These are phyloP conservation scores for Amphipyra tragopoginis DNA, from an alignment of 2,888 invertebrate genomes.

Conservation along the genomic window DNA sequence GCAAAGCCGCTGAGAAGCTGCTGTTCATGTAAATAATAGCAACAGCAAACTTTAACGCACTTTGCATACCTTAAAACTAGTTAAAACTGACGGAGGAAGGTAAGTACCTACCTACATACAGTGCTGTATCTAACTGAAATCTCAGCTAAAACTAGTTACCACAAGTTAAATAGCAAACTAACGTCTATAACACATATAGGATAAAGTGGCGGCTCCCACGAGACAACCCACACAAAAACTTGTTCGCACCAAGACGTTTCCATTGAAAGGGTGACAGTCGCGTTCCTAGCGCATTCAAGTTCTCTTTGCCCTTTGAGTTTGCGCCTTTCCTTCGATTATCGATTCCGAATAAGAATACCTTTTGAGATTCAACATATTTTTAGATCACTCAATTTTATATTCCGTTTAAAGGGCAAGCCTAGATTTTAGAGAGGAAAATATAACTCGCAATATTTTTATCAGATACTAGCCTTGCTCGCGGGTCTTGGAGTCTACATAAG, in stretches of 20 bases:
- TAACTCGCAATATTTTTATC: too few relatives aligned
- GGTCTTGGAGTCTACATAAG: too few relatives aligned
- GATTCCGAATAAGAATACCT: conserved; percentile 29
- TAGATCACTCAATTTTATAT: conserved; percentile 14
- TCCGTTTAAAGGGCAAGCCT: neutral
- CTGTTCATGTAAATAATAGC: too few relatives aligned
- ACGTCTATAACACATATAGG: conserved; percentile 64
- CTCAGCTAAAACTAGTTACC: conserved; percentile 54
- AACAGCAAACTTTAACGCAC: too few relatives aligned
- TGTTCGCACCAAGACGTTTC: conserved; percentile 68
- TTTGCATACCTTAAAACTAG: too few relatives aligned
- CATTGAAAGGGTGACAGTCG: conserved; percentile 62
- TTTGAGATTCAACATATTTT: conserved; percentile 32
- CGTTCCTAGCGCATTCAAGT: conserved; percentile 50
- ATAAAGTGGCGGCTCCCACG: conserved; percentile 71
- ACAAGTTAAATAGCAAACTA: conserved; percentile 53
- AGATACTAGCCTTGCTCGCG: too few relatives aligned
- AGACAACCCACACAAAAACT: conserved; percentile 74
- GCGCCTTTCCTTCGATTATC: conserved; percentile 40
- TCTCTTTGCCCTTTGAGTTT: conserved; percentile 49
- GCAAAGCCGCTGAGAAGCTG: too few relatives aligned
- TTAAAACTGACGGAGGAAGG: too few relatives aligned
- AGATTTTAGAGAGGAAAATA: too few relatives aligned
- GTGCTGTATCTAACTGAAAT: conserved; percentile 36
- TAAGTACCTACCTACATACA: neutral